These are phyloP conservation scores for Pantherophis vulpinus DNA, from an alignment of 2,797 vertebrate genomes.

Conservation along the genomic window DNA sequence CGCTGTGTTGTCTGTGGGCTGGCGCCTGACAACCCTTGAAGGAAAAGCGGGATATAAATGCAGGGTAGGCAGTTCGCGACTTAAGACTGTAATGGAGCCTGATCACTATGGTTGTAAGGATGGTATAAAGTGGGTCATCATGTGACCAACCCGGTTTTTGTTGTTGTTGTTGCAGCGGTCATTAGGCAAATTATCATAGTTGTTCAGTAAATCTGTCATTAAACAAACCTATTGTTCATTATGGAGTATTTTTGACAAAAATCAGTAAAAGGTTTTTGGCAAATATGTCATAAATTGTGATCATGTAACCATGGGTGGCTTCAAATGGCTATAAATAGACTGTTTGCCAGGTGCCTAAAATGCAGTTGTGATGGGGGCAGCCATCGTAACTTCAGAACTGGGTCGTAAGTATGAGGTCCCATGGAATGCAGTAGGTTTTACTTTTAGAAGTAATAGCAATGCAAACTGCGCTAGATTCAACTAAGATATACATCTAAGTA, in stretches of 20 bases:
- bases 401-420: not conserved
- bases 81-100: not conserved
- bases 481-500: not conserved
- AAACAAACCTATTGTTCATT: not conserved
- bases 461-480: not conserved
- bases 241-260: not conserved
- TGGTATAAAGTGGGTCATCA: not conserved
- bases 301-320: not conserved
- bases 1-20: not conserved
- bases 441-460: not conserved
- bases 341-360: not conserved
- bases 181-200: not conserved
- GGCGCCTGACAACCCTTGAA: not conserved
- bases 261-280: not conserved
- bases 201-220: not conserved
- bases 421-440: not conserved
- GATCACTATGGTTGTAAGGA: not conserved
- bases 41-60: not conserved
- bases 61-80: not conserved
- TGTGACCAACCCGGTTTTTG: not conserved
- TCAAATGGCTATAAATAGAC: not conserved
- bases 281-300: not conserved
- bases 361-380: not conserved
- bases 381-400: not conserved
- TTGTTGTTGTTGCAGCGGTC: not conserved